Evolutionary conservation across 1,140 invertebrate genomes (phyloP).

Genomic region (Lepidurus couesii): DNA sequence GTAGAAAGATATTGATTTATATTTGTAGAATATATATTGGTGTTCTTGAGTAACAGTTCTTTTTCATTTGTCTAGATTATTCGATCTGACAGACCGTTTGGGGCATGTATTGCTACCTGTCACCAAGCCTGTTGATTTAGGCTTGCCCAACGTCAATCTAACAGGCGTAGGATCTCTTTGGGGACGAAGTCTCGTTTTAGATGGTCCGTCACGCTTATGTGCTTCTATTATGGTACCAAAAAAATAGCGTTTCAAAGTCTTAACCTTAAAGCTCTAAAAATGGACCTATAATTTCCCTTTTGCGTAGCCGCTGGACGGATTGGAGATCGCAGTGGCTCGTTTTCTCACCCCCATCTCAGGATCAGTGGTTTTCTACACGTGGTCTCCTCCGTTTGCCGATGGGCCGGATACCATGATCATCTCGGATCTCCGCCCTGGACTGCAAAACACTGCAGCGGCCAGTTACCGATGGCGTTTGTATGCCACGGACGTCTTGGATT

Average conservation of each 20-base stretch:
- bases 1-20: background rate
- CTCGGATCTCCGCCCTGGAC: constrained; percentile 53
- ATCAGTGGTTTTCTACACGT: constrained; percentile 66
- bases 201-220: constrained; percentile 39
- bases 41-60: too few relatives aligned
- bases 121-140: constrained; percentile 33
- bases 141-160: constrained; percentile 37
- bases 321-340: constrained; percentile 72
- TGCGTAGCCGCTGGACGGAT: constrained; percentile 59
- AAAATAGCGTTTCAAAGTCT: background rate
- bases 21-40: too few relatives aligned
- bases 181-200: constrained; percentile 42
- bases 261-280: background rate
- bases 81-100: background rate
- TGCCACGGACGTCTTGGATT: constrained; percentile 80
- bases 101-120: constrained; percentile 35
- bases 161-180: constrained; percentile 43
- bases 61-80: background rate
- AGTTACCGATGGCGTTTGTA: constrained; percentile 83
- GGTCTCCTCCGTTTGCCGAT: constrained; percentile 54
- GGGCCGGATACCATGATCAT: constrained; percentile 65
- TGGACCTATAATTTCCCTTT: constrained; percentile 36
- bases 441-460: constrained; percentile 48
- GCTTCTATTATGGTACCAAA: constrained; percentile 40
- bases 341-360: constrained; percentile 75